Evolutionary conservation across 2,888 invertebrate genomes (phyloP), one percentile per base, ranked within the genome.

Genomic region (Frankliniella fusca): DNA sequence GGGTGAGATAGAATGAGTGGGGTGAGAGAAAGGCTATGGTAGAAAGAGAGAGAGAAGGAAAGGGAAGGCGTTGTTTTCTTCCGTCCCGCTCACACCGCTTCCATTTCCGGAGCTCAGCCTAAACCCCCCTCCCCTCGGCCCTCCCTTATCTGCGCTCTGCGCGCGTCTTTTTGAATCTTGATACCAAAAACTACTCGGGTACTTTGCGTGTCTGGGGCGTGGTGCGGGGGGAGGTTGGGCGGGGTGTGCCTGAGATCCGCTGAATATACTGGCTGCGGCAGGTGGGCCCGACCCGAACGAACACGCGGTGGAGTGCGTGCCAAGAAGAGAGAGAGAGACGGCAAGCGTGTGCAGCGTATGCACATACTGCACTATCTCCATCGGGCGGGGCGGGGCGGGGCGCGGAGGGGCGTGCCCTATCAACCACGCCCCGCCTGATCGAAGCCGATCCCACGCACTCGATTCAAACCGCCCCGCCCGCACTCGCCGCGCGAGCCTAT

Each of bases 361-460:
- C 70, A 70, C 70, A 70, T 23, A 23, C 70, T 70, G 70, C 70
- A 70, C 23, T 70, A 70, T 70, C 70, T 70, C 20, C 70, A 70
- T 70, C 70, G 23, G 23, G 23, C 70, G 70, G n/a, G 70, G 23
- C 23, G 23, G 7, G n/a, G 70, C 70, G 23, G n/a, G 70, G 70
- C 70, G 70, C 23, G 70, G 61, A 7, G 15, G n/a, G 70, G 23
- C 70, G 70, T 70, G 70, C 23, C 70, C 70, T 70, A 70, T 70
- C 70, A 70, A 70, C 70, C 70, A n/a, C 70, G 23, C 23, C n/a
- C 70, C 23, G n/a, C 70, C 70, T 23, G 70, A 61, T 61, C 61
- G 20, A 61, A 61, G 7, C 61, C 61, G 61, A 70, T 70, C 70
- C 70, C 70, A 70, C 70, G 70, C 70, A 70, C 70, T 70, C 70